These are phyloP conservation scores for Tetranychus urticae DNA, from an alignment of 1,140 invertebrate species.

Conservation along the genomic window DNA sequence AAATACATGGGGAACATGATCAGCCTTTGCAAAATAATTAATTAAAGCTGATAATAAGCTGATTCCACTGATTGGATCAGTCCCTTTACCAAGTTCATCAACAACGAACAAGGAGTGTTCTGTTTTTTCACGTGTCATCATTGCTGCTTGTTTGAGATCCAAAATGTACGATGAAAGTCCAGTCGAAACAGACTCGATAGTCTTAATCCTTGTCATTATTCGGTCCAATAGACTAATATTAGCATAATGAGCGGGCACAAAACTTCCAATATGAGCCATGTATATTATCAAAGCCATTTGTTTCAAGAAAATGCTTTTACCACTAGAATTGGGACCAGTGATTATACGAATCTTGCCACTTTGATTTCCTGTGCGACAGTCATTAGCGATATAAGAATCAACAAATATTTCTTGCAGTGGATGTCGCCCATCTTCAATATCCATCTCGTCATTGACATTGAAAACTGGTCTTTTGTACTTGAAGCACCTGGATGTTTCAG, in stretches of 20 bases:
- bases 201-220: conserved; percentile 48
- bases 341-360: conserved; percentile 43
- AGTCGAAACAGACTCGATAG: conserved; percentile 42
- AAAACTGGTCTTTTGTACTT: conserved; percentile 43
- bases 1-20: conserved; percentile 42
- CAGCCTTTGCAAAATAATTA: conserved; percentile 29
- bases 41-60: conserved; percentile 39
- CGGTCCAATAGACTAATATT: conserved; percentile 39
- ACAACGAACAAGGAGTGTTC: conserved; percentile 45
- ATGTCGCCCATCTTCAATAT: conserved; percentile 46
- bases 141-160: conserved; percentile 54
- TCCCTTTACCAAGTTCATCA: conserved; percentile 80
- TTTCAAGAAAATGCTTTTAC: conserved; percentile 76
- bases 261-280: conserved; percentile 67
- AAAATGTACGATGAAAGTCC: conserved; percentile 62
- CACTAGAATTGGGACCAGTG: conserved; percentile 68
- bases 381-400: conserved; percentile 32
- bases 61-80: conserved; percentile 44
- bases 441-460: conserved; percentile 28
- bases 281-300: conserved; percentile 48
- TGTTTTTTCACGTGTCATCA: conserved; percentile 35
- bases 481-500: conserved; percentile 37
- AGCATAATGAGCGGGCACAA: conserved; percentile 52
- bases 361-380: conserved; percentile 40
- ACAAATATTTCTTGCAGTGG: conserved; percentile 37